Percentiles rank a stretch among this genome's conserved stretches.
Evolutionary conservation across 2,113 vertebrate species (phyloP).

Genomic region (Jaculus jaculus): DNA sequence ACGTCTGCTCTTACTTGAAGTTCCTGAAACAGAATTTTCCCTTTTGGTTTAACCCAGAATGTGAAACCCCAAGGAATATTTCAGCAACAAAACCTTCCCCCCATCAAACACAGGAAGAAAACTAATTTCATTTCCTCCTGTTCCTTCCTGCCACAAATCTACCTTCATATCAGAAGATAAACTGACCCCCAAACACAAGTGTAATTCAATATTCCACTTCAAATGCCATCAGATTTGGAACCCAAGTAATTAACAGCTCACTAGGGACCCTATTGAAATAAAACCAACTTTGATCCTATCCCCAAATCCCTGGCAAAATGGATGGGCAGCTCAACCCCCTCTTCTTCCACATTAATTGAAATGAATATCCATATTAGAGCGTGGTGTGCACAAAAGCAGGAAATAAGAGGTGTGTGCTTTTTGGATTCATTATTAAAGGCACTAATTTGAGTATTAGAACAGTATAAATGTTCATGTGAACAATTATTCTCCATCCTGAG

Average conservation of each 20-base stretch:
- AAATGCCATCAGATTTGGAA: slow-evolving; percentile 74
- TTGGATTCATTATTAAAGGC: slow-evolving; percentile 56
- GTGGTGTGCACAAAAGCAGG: background rate
- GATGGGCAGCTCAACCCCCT: slow-evolving; percentile 52
- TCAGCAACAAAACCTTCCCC: slow-evolving; percentile 62
- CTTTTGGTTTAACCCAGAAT: slow-evolving; percentile 56
- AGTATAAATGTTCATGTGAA: slow-evolving; percentile 44
- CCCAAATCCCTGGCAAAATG: slow-evolving; percentile 48
- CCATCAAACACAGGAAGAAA: slow-evolving; percentile 73
- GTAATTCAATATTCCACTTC: slow-evolving; percentile 79
- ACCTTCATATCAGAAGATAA: slow-evolving; percentile 74
- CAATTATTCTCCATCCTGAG: slow-evolving; percentile 1
- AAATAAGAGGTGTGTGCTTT: slow-evolving; percentile 42
- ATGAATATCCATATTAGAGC: slow-evolving; percentile 48
- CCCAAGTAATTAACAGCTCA: slow-evolving; percentile 74
- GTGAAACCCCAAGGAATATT: slow-evolving; percentile 66
- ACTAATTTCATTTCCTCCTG: slow-evolving; percentile 76
- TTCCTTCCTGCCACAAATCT: slow-evolving; percentile 64
- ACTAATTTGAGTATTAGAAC: slow-evolving; percentile 46
- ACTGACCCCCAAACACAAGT: slow-evolving; percentile 70
- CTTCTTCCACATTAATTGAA: slow-evolving; percentile 51
- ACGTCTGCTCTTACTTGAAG: slow-evolving; percentile 64
- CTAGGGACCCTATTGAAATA: slow-evolving; percentile 58
- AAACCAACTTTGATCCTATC: slow-evolving; percentile 74
- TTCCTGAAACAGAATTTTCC: slow-evolving; percentile 78